Evolutionary conservation across 1,140 invertebrate species (phyloP), one percentile per base, ranked within the genome.

Genomic region (Aphelenchoides avenae): DNA sequence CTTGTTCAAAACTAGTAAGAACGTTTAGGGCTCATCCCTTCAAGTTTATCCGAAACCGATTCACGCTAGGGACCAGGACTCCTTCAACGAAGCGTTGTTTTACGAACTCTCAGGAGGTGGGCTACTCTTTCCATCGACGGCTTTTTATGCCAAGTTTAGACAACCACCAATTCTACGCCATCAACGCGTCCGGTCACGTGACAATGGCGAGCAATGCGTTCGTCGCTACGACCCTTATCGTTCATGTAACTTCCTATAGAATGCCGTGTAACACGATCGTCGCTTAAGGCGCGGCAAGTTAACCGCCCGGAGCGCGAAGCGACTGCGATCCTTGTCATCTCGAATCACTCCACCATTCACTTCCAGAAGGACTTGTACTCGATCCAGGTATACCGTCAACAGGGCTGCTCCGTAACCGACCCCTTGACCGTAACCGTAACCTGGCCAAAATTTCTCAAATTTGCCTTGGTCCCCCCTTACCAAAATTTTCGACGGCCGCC

Each of bases 101-200:
- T 70, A 71, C 44, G 29, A 36, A 37, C 48, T 70, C 27, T 48
- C 48, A 9, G 68, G 68, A 53, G 68, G 66, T 68, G 43, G n/a
- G n/a, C n/a, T n/a, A n/a, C n/a, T n/a, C n/a, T n/a, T n/a, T n/a
- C n/a, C n/a, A n/a, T n/a, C n/a, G n/a, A n/a, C n/a, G n/a, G n/a
- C n/a, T n/a, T n/a, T n/a, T n/a, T n/a, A n/a, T n/a, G n/a, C n/a
- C n/a, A n/a, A n/a, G n/a, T n/a, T n/a, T n/a, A n/a, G n/a, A n/a
- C n/a, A n/a, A n/a, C n/a, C n/a, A n/a, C n/a, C n/a, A n/a, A n/a
- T n/a, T n/a, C n/a, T 54, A 37, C 13, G n/a, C 30, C 13, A 55
- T 57, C 5, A 37, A 55, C 5, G 30, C 48, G 18, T 52, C 54
- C 9, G 47, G 30, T 5, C 11, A 18, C n/a, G 20, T 55, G 20